Evolutionary conservation across 2,113 vertebrate genomes (phyloP), one percentile per base, ranked within the genome.

Genomic region (Dasyprocta punctata): DNA sequence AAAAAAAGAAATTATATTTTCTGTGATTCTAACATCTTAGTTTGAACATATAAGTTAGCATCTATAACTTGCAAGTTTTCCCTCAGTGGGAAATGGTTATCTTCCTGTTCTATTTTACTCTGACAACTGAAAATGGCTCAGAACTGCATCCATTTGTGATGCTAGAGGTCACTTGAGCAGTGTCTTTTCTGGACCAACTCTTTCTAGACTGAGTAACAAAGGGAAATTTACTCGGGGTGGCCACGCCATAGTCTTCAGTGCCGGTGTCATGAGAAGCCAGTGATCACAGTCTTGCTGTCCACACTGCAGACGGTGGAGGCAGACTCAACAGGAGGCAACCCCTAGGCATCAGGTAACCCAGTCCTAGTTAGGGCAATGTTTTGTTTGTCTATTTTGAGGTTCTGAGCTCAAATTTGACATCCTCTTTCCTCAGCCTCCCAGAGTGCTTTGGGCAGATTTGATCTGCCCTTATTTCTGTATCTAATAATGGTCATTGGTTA

Each of bases 401-500:
- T 75, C 38, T 26, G n/a, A 22, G 71, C 38, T 44, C 38, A 75
- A 44, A 75, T 11, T 75, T 75, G 22, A 22, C 41, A 44, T 24
- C 71, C 38, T 44, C 38, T 38, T 75, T 75, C 38, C 38, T 44
- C 10, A 44, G 38, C 38, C 22, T 75, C 38, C 10, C 71, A 75
- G 38, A 75, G n/a, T 44, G 20, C 11, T 26, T 26, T 24, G 10
- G 22, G 5, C 4, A 44, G 5, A 13, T 26, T n/a, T 54, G 49
- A 56, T 20, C 33, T 36, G 30, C 11, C 54, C 36, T n/a, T 24
- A 6, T 12, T 54, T 33, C 47, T 77, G 28, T 49, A 7, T 78
- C 28, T 63, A 24, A 33, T 47, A 2, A 0, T 9, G 11, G 0
- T 28, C 19, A 36, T 4, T 7, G 71, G 30, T 33, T 28, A 3